Percentiles rank a stretch among this genome's conserved stretches.
These are phyloP conservation scores for Illadopsis cleaveri DNA, from an alignment of 2,113 vertebrate genomes.

Conservation along the genomic window DNA sequence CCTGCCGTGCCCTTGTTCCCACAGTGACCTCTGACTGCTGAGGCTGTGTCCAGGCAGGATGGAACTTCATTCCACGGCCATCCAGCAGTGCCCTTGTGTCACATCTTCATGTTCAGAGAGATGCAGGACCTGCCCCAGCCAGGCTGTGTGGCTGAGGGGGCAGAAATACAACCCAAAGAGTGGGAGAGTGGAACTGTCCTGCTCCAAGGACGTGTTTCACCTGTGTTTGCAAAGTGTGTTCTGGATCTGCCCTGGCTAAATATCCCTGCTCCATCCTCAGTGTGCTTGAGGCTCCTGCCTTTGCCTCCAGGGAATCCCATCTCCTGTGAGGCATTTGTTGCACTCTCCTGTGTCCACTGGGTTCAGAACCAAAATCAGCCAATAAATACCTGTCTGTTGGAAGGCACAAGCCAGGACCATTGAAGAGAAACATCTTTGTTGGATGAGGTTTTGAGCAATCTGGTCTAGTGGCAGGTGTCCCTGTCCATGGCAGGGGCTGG, in stretches of 20 bases:
- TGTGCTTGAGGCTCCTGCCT: not conserved
- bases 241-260: not conserved
- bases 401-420: not conserved
- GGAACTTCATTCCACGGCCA: not conserved
- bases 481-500: not conserved
- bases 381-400: not conserved
- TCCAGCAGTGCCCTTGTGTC: not conserved
- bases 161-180: not conserved
- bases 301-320: not conserved
- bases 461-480: not conserved
- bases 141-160: not conserved
- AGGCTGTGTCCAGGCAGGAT: not conserved
- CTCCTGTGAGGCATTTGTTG: not conserved
- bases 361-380: not conserved
- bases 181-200: not conserved
- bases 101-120: not conserved
- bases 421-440: not conserved
- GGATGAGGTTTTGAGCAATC: not conserved
- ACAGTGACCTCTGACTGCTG: not conserved
- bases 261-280: not conserved
- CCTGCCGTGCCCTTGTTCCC: not conserved
- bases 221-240: not conserved
- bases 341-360: not conserved
- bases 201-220: not conserved
- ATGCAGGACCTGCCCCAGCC: not conserved